Conservation (phyloP, 2,888 invertebrate species). For the Cyaniris semiargus region DNA sequence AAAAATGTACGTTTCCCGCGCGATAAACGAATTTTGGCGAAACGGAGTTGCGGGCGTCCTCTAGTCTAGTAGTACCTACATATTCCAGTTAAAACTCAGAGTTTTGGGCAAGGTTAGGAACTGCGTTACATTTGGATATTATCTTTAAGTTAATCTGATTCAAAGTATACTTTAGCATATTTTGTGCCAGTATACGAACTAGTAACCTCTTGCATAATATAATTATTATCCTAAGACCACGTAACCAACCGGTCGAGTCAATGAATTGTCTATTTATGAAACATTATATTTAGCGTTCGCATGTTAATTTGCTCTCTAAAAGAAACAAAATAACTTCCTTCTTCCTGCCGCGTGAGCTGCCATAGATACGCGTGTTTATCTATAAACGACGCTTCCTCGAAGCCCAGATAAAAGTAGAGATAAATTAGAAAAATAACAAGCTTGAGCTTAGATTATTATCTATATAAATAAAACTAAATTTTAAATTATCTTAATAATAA, state of each 20-base stretch:
- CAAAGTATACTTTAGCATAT: neutral
- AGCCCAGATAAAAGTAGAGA: conserved; percentile 11
- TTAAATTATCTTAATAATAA: too few relatives aligned
- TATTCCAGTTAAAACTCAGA: too few relatives aligned
- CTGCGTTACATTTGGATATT: too few relatives aligned
- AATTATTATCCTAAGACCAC: neutral
- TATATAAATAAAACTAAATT: too few relatives aligned
- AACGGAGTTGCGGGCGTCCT: too few relatives aligned
- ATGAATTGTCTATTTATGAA: neutral
- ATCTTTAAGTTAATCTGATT: neutral
- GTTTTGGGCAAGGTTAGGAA: too few relatives aligned
- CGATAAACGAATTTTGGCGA: too few relatives aligned
- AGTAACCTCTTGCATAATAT: neutral
- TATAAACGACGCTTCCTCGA: conserved; percentile 18
- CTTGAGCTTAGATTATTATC: neutral
- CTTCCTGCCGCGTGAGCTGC: neutral
- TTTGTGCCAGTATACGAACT: neutral
- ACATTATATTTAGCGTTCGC: conserved; percentile 17
- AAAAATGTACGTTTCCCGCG: too few relatives aligned
- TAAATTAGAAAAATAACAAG: conserved; percentile 3
- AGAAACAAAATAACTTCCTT: conserved; percentile 22
- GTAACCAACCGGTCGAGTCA: neutral
- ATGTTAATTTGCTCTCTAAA: conserved; percentile 20
- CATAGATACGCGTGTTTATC: conserved; percentile 10
- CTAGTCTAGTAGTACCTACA: too few relatives aligned